Conservation (phyloP, 2,113 vertebrate species). For the Lipophrys pholis region DNA sequence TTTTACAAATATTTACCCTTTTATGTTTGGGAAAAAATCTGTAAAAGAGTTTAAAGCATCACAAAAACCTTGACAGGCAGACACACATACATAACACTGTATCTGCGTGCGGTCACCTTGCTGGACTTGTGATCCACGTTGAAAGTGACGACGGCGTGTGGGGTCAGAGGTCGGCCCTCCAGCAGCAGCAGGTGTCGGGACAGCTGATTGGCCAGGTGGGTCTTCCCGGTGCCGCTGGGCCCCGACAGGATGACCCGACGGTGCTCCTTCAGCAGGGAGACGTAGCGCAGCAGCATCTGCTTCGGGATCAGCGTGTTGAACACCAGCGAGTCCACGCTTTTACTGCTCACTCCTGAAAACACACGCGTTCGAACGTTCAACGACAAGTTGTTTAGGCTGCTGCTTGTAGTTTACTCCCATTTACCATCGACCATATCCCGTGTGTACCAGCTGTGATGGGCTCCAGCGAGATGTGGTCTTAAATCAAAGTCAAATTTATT, state of each 20-base stretch:
- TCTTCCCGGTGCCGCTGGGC: conserved; percentile 96
- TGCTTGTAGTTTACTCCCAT: too few species aligned
- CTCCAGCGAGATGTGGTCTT: too few species aligned
- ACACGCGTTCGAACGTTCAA: too few species aligned
- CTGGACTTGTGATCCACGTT: conserved; percentile 98
- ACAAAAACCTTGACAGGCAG: too few species aligned
- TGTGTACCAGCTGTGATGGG: too few species aligned
- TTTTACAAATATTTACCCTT: too few species aligned
- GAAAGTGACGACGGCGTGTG: conserved; percentile 92
- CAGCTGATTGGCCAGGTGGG: conserved; percentile 93
- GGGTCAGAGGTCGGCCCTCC: conserved; percentile 87
- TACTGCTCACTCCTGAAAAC: conserved; percentile 85
- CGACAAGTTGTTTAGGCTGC: too few species aligned
- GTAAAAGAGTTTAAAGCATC: too few species aligned
- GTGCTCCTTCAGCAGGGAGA: conserved; percentile 93
- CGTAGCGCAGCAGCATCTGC: conserved; percentile 94
- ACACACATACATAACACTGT: neutral
- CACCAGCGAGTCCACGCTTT: conserved; percentile 91
- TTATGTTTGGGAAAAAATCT: too few species aligned
- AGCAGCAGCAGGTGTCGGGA: conserved; percentile 89
- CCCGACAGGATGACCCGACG: conserved; percentile 94
- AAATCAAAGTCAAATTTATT: too few species aligned
- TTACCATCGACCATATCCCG: too few species aligned
- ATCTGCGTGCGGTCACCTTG: conserved; percentile 83
- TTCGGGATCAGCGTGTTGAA: conserved; percentile 96